Evolutionary conservation across 2,888 invertebrate genomes (phyloP).

Genomic region (Liposcelis brunnea): DNA sequence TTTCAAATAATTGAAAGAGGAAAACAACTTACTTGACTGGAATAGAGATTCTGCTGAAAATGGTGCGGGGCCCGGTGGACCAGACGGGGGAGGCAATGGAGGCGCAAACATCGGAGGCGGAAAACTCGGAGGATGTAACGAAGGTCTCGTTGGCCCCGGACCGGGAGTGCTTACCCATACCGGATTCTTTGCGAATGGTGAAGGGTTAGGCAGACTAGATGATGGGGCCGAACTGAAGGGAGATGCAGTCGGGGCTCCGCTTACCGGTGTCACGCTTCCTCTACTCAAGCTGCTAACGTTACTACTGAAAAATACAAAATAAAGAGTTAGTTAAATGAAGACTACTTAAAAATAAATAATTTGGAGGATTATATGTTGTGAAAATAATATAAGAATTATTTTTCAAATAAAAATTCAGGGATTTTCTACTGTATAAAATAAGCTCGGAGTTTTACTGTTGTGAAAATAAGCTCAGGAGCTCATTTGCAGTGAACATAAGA

Average conservation of each 20-base stretch:
- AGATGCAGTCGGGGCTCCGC: slow-evolving; percentile 14
- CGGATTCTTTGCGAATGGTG: slow-evolving; percentile 11
- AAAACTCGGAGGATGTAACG: slow-evolving; percentile 28
- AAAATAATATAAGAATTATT: no score
- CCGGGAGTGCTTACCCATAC: slow-evolving; percentile 20
- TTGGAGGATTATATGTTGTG: no score
- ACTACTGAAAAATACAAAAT: slow-evolving; percentile 42
- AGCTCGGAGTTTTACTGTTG: no score
- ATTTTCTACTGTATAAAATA: no score
- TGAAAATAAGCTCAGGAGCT: no score
- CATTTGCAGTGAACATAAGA: no score
- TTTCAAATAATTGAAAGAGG: not conserved
- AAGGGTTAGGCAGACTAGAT: slow-evolving; percentile 15
- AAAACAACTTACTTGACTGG: slow-evolving; percentile 54
- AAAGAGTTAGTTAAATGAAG: slow-evolving; percentile 6
- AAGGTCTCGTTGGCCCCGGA: slow-evolving; percentile 15
- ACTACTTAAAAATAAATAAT: not conserved
- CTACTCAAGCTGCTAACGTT: slow-evolving; percentile 71
- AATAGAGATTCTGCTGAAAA: slow-evolving; percentile 79
- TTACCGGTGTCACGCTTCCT: slow-evolving; percentile 35
- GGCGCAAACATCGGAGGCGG: slow-evolving; percentile 52
- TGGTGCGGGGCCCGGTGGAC: slow-evolving; percentile 47
- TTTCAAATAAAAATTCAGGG: no score
- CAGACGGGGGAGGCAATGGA: slow-evolving; percentile 29
- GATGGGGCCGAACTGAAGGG: slow-evolving; percentile 15